Percentiles rank a stretch among this genome's conserved stretches.
phyloP scores from a whole-genome alignment of 2,888 invertebrate genomes.

The Trichogramma dendrolimi region DNA sequence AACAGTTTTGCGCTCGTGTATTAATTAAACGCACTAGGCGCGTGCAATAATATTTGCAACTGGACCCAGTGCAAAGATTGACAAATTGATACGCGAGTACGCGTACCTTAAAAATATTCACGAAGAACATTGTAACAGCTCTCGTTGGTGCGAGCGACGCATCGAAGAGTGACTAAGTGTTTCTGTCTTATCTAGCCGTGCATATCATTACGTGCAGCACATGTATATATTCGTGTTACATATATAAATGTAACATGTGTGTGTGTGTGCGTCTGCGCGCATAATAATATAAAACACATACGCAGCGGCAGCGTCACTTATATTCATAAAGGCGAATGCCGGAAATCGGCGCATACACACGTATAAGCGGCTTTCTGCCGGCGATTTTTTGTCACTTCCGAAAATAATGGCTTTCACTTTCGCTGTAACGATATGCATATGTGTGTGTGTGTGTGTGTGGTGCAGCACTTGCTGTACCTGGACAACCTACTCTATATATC shows the following conservation, averaged over 20 bases:
- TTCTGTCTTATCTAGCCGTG: background rate
- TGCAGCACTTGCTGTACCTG: no score
- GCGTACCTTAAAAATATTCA: no score
- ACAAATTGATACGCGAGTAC: no score
- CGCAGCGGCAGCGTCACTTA: constrained; percentile 21
- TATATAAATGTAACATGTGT: constrained; percentile 5
- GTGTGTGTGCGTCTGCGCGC: background rate
- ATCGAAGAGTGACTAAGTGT: constrained; percentile 2
- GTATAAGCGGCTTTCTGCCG: constrained; percentile 26
- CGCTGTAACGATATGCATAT: constrained; percentile 7
- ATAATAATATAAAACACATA: background rate
- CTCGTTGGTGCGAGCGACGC: background rate
- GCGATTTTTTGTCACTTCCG: constrained; percentile 43
- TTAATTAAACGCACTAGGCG: no score
- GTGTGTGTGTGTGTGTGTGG: background rate
- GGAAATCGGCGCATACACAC: constrained; percentile 38
- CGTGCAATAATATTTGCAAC: no score
- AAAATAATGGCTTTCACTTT: constrained; percentile 51
- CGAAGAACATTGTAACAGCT: no score
- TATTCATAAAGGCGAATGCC: constrained; percentile 18
- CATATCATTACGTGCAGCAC: constrained; percentile 14
- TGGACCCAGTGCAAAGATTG: no score
- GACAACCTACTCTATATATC: no score
- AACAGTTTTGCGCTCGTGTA: no score
- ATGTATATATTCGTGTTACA: no score